Evolutionary conservation across 2,797 vertebrate species (phyloP), one percentile per base, ranked within the genome.

Genomic region (Microchirus variegatus): DNA sequence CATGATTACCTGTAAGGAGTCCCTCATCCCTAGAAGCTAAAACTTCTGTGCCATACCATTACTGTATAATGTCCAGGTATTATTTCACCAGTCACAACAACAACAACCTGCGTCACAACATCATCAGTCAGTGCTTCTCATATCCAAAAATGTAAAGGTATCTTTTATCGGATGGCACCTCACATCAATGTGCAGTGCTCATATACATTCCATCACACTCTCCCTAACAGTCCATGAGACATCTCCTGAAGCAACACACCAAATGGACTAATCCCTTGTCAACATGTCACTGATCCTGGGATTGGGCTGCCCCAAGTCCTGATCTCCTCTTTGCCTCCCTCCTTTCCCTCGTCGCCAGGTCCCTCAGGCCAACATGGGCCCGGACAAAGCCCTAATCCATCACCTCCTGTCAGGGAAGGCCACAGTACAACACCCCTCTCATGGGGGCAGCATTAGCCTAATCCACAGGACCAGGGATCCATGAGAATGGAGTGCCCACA

Each of bases 201-300:
- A 62, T 49, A 64, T 69, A 49, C 63, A 69, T 75, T 57, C 63
- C 49, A 67, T 55, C 50, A 62, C 50, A 62, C 51, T 64, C 75
- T 55, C 60, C n/a, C 26, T 58, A 70, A 44, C 64, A 53, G 55
- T 87, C 45, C 19, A 59, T 77, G 53, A 86, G 81, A 89, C 50
- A 81, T 70, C 75, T 89, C 84, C 81, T 73, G 73, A 87, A 90
- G 92, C 87, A 84, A 91, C 81, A 88, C 90, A 89, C 83, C 91
- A 94, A 93, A 93, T 74, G 73, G 91, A 92, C 94, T 94, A 94
- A 95, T 92, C 89, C 84, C 85, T 90, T 89, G 91, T 86, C 91
- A 85, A 94, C 91, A 93, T 89, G 88, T 85, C 75, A 70, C 92
- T 94, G 93, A 94, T 91, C 92, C 78, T 50, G 11, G 65, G 86